Conservation (phyloP, 2,113 vertebrate species). For the Vidua macroura region DNA sequence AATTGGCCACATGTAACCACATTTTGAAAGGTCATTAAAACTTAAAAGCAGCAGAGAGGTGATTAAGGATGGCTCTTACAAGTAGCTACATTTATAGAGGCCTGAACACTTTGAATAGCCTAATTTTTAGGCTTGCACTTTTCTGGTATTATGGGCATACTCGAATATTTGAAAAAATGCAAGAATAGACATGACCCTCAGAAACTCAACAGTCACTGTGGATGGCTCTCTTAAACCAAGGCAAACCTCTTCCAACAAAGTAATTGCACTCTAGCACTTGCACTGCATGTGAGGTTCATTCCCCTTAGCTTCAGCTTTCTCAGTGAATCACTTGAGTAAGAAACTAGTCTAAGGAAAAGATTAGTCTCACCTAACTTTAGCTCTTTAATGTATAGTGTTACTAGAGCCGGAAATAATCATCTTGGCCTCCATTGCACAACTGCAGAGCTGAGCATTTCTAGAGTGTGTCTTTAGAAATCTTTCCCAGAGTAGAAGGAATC, state of each 20-base stretch:
- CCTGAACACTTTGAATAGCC: background rate
- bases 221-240: background rate
- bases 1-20: background rate
- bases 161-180: background rate
- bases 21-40: background rate
- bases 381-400: background rate
- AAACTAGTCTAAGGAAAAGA: background rate
- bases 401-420: background rate
- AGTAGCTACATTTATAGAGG: background rate
- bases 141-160: background rate
- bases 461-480: background rate
- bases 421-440: background rate
- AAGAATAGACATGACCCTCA: background rate
- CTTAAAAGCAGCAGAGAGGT: background rate
- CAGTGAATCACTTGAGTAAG: background rate
- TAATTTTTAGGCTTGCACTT: background rate
- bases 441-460: background rate
- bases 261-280: background rate
- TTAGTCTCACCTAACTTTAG: background rate
- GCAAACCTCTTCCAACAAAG: background rate
- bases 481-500: background rate
- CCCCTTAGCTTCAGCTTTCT: background rate
- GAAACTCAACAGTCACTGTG: background rate
- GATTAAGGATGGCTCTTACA: background rate
- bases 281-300: background rate